Evolutionary conservation across 2,888 invertebrate genomes (phyloP).

Genomic region (Electrophaes corylata): DNA sequence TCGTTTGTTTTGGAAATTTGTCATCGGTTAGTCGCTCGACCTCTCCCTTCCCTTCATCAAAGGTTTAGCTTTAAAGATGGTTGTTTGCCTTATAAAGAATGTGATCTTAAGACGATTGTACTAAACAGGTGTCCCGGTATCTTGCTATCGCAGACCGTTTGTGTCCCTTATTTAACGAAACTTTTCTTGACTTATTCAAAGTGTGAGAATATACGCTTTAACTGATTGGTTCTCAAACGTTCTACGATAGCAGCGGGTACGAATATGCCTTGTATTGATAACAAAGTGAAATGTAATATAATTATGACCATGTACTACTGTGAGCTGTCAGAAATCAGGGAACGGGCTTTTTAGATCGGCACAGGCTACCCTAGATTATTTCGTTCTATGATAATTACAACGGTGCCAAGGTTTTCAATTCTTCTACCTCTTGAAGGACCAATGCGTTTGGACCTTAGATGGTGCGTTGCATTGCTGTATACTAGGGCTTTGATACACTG

Average conservation of each 20-base stretch:
- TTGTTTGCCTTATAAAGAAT: constrained; percentile 84
- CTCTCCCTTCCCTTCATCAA: constrained; percentile 59
- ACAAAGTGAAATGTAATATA: constrained; percentile 79
- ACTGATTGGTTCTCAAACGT: constrained; percentile 8
- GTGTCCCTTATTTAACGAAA: not conserved
- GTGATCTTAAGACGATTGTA: constrained; percentile 83
- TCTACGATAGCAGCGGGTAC: constrained; percentile 60
- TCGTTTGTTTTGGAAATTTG: constrained; percentile 49
- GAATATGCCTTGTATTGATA: constrained; percentile 80
- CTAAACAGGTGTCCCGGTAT: constrained; percentile 69
- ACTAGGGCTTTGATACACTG: constrained; percentile 4
- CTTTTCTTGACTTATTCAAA: too few species aligned
- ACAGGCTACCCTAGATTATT: constrained; percentile 9
- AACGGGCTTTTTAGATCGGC: constrained; percentile 65
- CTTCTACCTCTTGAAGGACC: constrained; percentile 17
- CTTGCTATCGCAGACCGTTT: constrained; percentile 54
- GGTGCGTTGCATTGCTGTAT: constrained; percentile 19
- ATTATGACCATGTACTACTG: constrained; percentile 73
- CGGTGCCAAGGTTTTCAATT: constrained; percentile 24
- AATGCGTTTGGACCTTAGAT: constrained; percentile 10
- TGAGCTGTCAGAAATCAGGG: constrained; percentile 67
- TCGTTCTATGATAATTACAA: not conserved
- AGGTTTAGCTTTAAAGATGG: constrained; percentile 83
- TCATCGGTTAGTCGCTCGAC: constrained; percentile 64
- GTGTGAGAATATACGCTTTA: not conserved